Conservation (phyloP, 2,797 vertebrate species). For the Parauchenoglanis punctatus region DNA sequence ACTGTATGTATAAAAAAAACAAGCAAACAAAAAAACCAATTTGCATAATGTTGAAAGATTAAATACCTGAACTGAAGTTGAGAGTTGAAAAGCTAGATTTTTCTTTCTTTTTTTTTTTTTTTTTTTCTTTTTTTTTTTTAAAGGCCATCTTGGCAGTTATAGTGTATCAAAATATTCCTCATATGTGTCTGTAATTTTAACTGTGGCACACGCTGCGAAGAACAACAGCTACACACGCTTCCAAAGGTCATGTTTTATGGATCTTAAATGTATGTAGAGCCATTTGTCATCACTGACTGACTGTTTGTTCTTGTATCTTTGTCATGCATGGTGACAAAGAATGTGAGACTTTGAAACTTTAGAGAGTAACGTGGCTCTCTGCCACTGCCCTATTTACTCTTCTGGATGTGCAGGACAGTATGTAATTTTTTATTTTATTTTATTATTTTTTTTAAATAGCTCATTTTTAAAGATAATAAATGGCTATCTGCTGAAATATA, state of each 20-base stretch:
- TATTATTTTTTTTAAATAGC: too few species aligned
- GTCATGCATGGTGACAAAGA: not conserved
- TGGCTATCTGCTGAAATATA: not conserved
- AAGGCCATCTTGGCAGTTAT: not conserved
- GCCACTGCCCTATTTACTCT: not conserved
- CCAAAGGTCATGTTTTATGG: slow-evolving; percentile 30
- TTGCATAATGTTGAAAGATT: not conserved
- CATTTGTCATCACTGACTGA: not conserved
- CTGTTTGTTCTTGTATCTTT: slow-evolving; percentile 1
- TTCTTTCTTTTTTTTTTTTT: not conserved
- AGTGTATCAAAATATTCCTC: not conserved
- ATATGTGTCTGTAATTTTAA: not conserved
- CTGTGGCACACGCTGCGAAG: slow-evolving; percentile 8
- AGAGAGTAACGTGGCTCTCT: not conserved
- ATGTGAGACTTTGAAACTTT: not conserved
- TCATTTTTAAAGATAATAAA: not conserved
- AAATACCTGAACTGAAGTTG: not conserved
- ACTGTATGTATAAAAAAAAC: not conserved
- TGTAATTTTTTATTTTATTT: too few species aligned
- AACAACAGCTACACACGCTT: slow-evolving; percentile 27
- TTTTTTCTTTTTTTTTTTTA: not conserved
- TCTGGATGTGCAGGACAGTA: not conserved
- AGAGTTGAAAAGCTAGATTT: not conserved
- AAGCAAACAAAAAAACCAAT: not conserved
- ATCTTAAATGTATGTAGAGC: slow-evolving; percentile 32